These are phyloP conservation scores for Itoplectis maculator DNA, from an alignment of 2,888 invertebrate species.

Conservation along the genomic window DNA sequence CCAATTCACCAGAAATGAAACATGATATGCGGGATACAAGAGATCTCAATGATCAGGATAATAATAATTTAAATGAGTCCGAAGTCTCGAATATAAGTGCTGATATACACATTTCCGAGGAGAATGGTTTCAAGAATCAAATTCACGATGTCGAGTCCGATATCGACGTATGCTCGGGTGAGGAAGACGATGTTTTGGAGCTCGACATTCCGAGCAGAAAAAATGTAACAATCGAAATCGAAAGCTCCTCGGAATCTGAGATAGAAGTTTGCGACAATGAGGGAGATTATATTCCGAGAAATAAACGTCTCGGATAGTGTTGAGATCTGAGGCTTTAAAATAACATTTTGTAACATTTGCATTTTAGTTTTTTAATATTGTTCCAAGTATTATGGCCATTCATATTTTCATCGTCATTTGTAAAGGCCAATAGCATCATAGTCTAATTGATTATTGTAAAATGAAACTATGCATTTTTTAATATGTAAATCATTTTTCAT, in stretches of 20 bases:
- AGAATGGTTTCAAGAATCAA: conserved; percentile 6
- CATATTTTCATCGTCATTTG: not conserved
- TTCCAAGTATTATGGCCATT: not conserved
- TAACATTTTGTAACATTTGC: not conserved
- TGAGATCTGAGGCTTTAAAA: not conserved
- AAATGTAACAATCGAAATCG: not conserved
- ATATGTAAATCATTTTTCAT: not conserved
- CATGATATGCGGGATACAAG: not conserved
- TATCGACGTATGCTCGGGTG: conserved; percentile 21
- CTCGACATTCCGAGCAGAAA: conserved; percentile 5
- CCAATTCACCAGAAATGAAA: not conserved
- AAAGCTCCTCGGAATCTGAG: conserved; percentile 22
- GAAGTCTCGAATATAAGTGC: not conserved
- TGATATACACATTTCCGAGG: conserved; percentile 4
- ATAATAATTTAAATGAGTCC: conserved; percentile 16
- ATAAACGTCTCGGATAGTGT: not conserved
- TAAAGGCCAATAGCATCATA: not conserved
- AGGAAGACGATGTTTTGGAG: conserved; percentile 26
- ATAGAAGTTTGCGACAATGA: conserved; percentile 27
- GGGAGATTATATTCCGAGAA: conserved; percentile 15
- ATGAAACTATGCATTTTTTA: not conserved
- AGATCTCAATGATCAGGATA: conserved; percentile 9
- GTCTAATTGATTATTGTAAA: not conserved
- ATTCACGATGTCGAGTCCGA: conserved; percentile 16
- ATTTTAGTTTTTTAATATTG: not conserved